Percentiles rank a stretch among this genome's conserved stretches.
These are phyloP conservation scores for Aleadryas rufinucha DNA, from an alignment of 2,113 vertebrate genomes.

Conservation along the genomic window DNA sequence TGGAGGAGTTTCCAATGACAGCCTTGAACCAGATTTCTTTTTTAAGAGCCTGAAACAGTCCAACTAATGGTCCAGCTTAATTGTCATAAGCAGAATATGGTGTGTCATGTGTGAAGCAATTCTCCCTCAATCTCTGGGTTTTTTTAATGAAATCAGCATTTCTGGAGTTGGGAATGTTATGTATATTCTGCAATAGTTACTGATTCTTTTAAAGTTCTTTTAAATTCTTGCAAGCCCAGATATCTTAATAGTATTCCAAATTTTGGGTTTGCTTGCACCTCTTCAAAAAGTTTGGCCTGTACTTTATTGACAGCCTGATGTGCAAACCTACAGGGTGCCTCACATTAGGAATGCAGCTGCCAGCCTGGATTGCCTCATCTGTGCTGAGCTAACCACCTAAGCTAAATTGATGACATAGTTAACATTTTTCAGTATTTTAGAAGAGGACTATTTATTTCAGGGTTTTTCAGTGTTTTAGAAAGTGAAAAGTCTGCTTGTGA, in stretches of 20 bases:
- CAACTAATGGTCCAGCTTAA: background rate
- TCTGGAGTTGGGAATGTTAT: background rate
- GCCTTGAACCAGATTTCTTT: background rate
- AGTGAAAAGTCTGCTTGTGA: background rate
- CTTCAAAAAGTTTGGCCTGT: background rate
- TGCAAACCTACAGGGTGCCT: background rate
- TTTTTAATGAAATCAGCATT: background rate
- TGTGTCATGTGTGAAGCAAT: background rate
- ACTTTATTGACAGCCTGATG: background rate
- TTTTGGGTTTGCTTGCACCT: background rate
- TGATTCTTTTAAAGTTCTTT: background rate
- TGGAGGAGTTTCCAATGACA: background rate
- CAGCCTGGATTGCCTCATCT: background rate
- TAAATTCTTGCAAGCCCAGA: background rate
- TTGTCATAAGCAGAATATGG: background rate
- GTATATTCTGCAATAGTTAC: background rate
- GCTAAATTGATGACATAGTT: background rate
- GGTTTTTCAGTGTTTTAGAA: background rate
- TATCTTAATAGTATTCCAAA: background rate
- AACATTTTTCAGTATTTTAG: background rate
- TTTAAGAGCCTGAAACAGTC: background rate
- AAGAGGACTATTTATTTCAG: background rate
- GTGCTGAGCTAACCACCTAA: background rate
- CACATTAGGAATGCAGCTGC: background rate
- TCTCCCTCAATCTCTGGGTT: background rate